phyloP scores from a whole-genome alignment of 2,113 vertebrate genomes.

The Larimichthys polyactis region DNA sequence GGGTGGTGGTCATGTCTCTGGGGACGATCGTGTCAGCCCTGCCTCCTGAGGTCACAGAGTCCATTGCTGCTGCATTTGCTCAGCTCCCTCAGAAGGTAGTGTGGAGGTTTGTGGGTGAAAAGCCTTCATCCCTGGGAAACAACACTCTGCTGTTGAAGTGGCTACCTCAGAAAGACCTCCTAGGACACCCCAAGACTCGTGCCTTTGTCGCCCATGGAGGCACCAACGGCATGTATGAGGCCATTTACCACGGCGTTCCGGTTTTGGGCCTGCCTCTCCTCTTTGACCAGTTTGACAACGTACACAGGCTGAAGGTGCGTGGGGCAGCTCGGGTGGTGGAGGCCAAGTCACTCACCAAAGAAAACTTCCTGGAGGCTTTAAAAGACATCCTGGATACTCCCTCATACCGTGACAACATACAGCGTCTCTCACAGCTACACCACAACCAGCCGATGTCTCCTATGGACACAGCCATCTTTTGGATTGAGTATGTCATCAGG shows the following conservation, averaged over 20 bases:
- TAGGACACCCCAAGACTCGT: slow-evolving; percentile 82
- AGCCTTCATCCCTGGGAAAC: slow-evolving; percentile 75
- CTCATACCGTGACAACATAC: slow-evolving; percentile 75
- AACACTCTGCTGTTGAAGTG: slow-evolving; percentile 83
- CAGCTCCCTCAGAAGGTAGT: slow-evolving; percentile 83
- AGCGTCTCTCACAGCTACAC: slow-evolving; percentile 79
- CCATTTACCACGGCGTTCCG: slow-evolving; percentile 82
- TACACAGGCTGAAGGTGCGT: slow-evolving; percentile 68
- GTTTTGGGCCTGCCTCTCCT: slow-evolving; percentile 81
- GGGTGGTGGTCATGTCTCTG: slow-evolving; percentile 83
- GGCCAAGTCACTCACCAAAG: slow-evolving; percentile 52
- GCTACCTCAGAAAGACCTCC: slow-evolving; percentile 82
- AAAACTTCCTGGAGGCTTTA: slow-evolving; percentile 74
- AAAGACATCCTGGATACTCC: slow-evolving; percentile 76
- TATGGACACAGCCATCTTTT: slow-evolving; percentile 81
- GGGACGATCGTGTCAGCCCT: slow-evolving; percentile 78
- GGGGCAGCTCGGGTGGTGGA: slow-evolving; percentile 79
- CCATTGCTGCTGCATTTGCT: slow-evolving; percentile 82
- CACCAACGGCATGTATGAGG: slow-evolving; percentile 83
- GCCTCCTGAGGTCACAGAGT: slow-evolving; percentile 64
- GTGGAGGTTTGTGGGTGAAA: slow-evolving; percentile 77
- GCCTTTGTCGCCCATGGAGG: slow-evolving; percentile 84
- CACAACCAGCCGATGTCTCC: slow-evolving; percentile 72
- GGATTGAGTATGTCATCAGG: slow-evolving; percentile 85
- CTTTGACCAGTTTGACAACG: slow-evolving; percentile 85